Base-by-base conservation (phyloP, 2,888 invertebrate genomes). In the Ochlodes sylvanus region DNA sequence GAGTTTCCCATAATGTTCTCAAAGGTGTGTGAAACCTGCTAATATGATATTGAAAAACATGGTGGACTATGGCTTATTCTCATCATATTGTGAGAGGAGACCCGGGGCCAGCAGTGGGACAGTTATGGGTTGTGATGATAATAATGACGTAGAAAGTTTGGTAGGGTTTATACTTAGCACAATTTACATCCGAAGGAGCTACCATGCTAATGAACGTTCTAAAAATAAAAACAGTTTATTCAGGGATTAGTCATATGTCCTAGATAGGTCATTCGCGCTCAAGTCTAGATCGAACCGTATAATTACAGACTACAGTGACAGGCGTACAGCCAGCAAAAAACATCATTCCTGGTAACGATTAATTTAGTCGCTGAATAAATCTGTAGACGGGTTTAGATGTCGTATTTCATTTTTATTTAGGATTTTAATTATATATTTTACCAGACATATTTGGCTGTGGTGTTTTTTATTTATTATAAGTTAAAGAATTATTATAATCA, bases 251-350 rank as follows among this genome's bases (percentile, higher is more conserved):
- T 77, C 75, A 74, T 63, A 14, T 82, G 87, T 88, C 89, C 89
- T 86, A 86, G 76, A 73, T 79, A 73, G 79, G 84, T 83, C 86
- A 83, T 86, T 83, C 81, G 79, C 71, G 67, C 71, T 69, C 32
- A 61, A 63, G 81, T 83, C 80, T 79, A 82, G 82, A 80, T 83
- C 76, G 57, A 68, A 79, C 75, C 80, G 41, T 84, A 87, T 89
- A 89, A 90, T 90, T 89, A 90, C 74, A 80, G 80, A 72, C 76
- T 68, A 74, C 85, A 88, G 84, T 87, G 89, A 89, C 89, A 90
- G 83, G 17, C 15, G 32, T 63, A 27, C 17, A 34, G 52, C 12
- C 27, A 42, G 41, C 38, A 63, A 63, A 63, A 63, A 63, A 52
- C 21, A 42, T 63, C 50, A 47, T 62, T 63, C 52, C 38, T 38